A percentile compares a stretch with the other conserved stretches of the same genome.
phyloP scores from a whole-genome alignment of 2,888 invertebrate species.

The Acleris literana region DNA sequence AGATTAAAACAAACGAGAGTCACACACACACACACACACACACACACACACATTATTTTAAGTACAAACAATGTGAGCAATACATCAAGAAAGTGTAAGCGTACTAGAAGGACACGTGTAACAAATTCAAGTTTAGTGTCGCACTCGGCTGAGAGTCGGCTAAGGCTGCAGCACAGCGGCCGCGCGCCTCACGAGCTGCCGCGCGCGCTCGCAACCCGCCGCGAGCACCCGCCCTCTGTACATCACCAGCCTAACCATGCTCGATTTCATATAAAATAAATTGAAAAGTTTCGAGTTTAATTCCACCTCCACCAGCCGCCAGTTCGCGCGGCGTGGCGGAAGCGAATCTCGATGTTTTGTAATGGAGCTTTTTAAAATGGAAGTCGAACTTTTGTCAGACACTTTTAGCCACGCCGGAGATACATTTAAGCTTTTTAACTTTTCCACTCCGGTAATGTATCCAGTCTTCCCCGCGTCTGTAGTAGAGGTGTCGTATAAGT shows the following conservation, averaged over 20 bases:
- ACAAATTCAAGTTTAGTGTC: conserved; percentile 78
- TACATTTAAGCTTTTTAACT: conserved; percentile 84
- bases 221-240: conserved; percentile 52
- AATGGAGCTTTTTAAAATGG: conserved; percentile 84
- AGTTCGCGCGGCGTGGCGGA: conserved; percentile 75
- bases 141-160: conserved; percentile 55
- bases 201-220: conserved; percentile 28
- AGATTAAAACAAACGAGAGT: too few relatives aligned
- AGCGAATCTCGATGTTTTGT: conserved; percentile 84
- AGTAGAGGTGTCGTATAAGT: conserved; percentile 73
- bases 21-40: too few relatives aligned
- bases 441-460: conserved; percentile 84
- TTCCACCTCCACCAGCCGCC: conserved; percentile 71
- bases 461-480: conserved; percentile 73
- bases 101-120: conserved; percentile 61
- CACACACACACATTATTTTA: background rate
- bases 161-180: conserved; percentile 50
- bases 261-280: conserved; percentile 76
- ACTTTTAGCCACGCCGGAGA: conserved; percentile 83
- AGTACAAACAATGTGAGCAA: background rate
- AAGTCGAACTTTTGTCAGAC: conserved; percentile 84
- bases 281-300: conserved; percentile 79
- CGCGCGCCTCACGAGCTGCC: conserved; percentile 13
- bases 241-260: conserved; percentile 59
- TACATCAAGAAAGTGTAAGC: conserved; percentile 45